A percentile compares a stretch with the other conserved stretches of the same genome.
These are phyloP conservation scores for Drosophila paramelanica DNA, from an alignment of 2,888 invertebrate species.

Conservation along the genomic window DNA sequence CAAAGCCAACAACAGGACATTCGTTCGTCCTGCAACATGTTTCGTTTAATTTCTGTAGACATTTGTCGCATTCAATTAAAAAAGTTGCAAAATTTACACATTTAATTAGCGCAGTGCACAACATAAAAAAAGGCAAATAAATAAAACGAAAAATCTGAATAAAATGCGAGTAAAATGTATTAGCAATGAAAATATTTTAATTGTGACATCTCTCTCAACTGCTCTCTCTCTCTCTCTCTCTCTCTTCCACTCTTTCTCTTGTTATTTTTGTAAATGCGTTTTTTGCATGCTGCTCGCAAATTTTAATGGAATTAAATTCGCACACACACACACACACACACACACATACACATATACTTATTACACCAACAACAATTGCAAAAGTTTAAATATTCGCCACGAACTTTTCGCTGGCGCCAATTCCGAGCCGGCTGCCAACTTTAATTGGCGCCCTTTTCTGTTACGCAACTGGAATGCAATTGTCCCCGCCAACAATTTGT, in stretches of 20 bases:
- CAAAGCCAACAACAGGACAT: constrained; percentile 23
- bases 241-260: constrained; percentile 13
- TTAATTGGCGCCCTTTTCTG: constrained; percentile 79
- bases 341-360: constrained; percentile 43
- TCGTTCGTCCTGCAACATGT: constrained; percentile 46
- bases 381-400: constrained; percentile 70
- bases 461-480: constrained; percentile 80
- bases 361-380: constrained; percentile 31
- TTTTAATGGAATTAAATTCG: constrained; percentile 78
- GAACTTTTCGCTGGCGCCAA: constrained; percentile 68
- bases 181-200: constrained; percentile 75
- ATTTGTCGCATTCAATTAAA: constrained; percentile 76
- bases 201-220: constrained; percentile 49
- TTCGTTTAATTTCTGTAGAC: constrained; percentile 67
- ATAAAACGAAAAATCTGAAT: constrained; percentile 42
- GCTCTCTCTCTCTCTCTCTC: constrained; percentile 2
- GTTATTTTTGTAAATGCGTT: constrained; percentile 57
- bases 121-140: constrained; percentile 19
- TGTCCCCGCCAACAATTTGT: constrained; percentile 75
- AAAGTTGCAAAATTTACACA: constrained; percentile 71
- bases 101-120: constrained; percentile 70
- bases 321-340: constrained; percentile 49
- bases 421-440: constrained; percentile 58
- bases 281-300: constrained; percentile 59
- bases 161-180: constrained; percentile 59